Percentiles rank a stretch among this genome's conserved stretches.
Evolutionary conservation across 1,140 invertebrate genomes (phyloP).

Genomic region (Hycleus phaleratus): DNA sequence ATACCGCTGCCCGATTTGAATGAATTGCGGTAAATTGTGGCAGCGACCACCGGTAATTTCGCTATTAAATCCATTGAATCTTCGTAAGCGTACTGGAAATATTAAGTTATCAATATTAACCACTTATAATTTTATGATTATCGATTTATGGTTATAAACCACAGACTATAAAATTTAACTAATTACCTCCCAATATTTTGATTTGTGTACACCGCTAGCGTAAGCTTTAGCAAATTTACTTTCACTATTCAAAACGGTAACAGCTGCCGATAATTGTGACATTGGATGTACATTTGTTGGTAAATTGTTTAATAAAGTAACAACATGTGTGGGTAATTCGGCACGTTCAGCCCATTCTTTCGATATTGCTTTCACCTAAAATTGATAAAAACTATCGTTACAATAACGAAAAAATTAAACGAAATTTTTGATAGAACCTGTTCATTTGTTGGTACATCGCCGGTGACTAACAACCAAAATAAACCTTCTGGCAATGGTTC

Average conservation of each 20-base stretch:
- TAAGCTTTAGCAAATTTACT: conserved; percentile 84
- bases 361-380: conserved; percentile 61
- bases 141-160: too few relatives aligned
- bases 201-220: conserved; percentile 68
- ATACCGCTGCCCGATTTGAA: conserved; percentile 68
- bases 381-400: conserved; percentile 11
- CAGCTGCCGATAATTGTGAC: conserved; percentile 79
- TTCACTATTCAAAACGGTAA: conserved; percentile 77
- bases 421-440: conserved; percentile 44
- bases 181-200: conserved; percentile 74
- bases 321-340: conserved; percentile 75
- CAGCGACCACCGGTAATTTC: conserved; percentile 81
- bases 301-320: conserved; percentile 82
- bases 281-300: conserved; percentile 79
- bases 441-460: conserved; percentile 70
- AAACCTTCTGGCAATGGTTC: conserved; percentile 84
- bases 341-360: conserved; percentile 80
- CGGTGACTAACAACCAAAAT: conserved; percentile 83
- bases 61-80: conserved; percentile 86
- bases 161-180: too few relatives aligned
- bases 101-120: background rate
- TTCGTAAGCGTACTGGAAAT: conserved; percentile 61
- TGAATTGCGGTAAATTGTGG: conserved; percentile 78
- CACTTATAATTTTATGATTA: too few relatives aligned
- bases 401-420: background rate